phyloP scores from a whole-genome alignment of 92 coral and sea anemone species.

The Micromussa lordhowensis region DNA sequence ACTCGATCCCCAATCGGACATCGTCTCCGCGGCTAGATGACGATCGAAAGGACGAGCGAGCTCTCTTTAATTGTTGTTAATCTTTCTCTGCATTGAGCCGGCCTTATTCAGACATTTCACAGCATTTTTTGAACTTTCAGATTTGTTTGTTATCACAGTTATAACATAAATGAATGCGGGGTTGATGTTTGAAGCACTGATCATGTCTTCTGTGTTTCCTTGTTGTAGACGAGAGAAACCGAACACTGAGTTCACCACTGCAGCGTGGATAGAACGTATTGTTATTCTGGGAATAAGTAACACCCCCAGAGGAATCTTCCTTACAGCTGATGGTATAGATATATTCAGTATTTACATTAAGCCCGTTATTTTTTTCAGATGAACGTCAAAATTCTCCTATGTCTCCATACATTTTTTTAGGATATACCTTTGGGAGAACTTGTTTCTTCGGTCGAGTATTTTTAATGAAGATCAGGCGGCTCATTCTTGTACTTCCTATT shows the following conservation, averaged over 20 bases:
- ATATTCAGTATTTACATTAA: neutral
- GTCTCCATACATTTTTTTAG: no score
- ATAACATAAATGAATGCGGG: neutral
- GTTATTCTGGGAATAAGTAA: slow-evolving; percentile 95
- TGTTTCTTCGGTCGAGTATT: no score
- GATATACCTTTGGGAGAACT: no score
- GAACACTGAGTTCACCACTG: slow-evolving; percentile 71
- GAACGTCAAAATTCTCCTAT: neutral
- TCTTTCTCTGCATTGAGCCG: neutral
- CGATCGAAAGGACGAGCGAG: no score
- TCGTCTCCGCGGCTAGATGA: no score
- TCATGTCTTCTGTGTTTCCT: neutral
- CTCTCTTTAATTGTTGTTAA: neutral
- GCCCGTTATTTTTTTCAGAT: neutral
- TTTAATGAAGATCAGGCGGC: no score
- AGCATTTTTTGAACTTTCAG: neutral
- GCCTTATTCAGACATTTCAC: no score
- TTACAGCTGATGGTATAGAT: slow-evolving; percentile 54
- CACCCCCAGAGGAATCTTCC: slow-evolving; percentile 72
- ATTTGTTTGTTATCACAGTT: neutral
- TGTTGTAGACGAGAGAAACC: slow-evolving; percentile 72
- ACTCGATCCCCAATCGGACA: no score
- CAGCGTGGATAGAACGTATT: slow-evolving; percentile 96
- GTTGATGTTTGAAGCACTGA: neutral
- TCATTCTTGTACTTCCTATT: no score